Base-by-base conservation (phyloP, 2,113 vertebrate genomes). In the Ammodramus savannarum region DNA sequence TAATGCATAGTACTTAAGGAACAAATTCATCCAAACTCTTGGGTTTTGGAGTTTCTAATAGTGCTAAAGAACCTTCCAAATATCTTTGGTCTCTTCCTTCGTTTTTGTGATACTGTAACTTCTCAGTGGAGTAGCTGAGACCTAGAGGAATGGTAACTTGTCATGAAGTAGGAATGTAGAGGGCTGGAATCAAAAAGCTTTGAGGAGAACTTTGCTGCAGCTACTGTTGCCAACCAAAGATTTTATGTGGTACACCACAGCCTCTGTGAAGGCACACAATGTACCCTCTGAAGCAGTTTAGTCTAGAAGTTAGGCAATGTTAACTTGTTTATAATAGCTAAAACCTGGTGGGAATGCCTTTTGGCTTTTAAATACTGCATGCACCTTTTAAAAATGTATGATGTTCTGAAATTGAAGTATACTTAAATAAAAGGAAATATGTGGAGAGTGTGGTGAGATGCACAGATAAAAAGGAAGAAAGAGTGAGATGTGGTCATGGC, bases 211-310 rank as follows among this genome's bases (percentile, higher is more conserved):
- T 95, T 95, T 87, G 38, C 83, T 95, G 39, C 85, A 91, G 43
- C 90, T 95, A 8, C 79, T 88, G 36, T 63, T 90, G 85, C 89
- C 79, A 91, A 6, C 67, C 12, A 19, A 29, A 87, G 78, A 93
- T 94, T 96, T 96, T 88, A 62, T 93, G 91, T 95, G 93, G 94
- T 95, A 72, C 87, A 84, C 95, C 94, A 86, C 91, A 95, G 54
- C 61, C 75, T 80, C 75, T 84, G 2, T 59, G 87, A 87, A 96
- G 89, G 91, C 85, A 95, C 94, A 72, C 46, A 77, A 26, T 91
- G 94, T 97, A 93, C 89, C 88, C 74, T 87, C 68, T 67, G 58
- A 93, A 95, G 82, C 39, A 87, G n/a, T 79, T 90, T 67, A 39
- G 19, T 69, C n/a, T 51, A 71, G 65, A 83, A 91, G 43, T 59